Evolutionary conservation across 2,113 vertebrate species (phyloP).

Genomic region (Cygnus buccinator): DNA sequence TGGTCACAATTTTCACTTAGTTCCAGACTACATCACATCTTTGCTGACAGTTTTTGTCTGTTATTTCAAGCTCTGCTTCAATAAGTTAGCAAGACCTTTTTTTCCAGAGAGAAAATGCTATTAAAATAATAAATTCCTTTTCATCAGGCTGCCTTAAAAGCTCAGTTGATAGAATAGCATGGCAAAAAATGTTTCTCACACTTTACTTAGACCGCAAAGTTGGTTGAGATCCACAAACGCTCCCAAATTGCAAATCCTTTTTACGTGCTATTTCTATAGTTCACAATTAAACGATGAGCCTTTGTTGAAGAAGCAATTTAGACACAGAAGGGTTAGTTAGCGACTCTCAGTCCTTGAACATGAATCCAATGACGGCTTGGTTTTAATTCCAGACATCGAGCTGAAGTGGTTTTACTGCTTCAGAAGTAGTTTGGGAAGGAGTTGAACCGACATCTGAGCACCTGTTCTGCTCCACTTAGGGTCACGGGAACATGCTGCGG

Average conservation of each 20-base stretch:
- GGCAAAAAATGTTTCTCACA: background rate
- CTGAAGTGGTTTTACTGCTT: background rate
- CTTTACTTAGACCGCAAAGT: conserved; percentile 4
- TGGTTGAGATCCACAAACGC: background rate
- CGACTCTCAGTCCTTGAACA: background rate
- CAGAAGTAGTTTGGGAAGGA: background rate
- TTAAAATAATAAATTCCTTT: conserved; percentile 50
- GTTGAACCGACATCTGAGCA: background rate
- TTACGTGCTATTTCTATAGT: background rate
- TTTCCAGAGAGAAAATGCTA: background rate
- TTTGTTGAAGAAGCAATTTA: background rate
- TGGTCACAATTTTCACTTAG: conserved; percentile 4
- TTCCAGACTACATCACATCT: conserved; percentile 7
- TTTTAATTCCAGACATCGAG: background rate
- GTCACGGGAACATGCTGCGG: rapidly evolving
- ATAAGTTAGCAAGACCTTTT: conserved; percentile 39
- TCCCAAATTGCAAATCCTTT: conserved; percentile 13
- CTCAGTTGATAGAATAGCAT: background rate
- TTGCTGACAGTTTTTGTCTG: conserved; percentile 30
- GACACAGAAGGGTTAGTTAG: background rate
- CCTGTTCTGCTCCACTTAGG: background rate
- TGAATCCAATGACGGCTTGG: background rate
- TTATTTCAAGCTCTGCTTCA: conserved; percentile 33
- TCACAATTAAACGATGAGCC: background rate
- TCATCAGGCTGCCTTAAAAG: conserved; percentile 43